Evolutionary conservation across 2,113 vertebrate genomes (phyloP).

Genomic region (Entomyzon cyanotis): DNA sequence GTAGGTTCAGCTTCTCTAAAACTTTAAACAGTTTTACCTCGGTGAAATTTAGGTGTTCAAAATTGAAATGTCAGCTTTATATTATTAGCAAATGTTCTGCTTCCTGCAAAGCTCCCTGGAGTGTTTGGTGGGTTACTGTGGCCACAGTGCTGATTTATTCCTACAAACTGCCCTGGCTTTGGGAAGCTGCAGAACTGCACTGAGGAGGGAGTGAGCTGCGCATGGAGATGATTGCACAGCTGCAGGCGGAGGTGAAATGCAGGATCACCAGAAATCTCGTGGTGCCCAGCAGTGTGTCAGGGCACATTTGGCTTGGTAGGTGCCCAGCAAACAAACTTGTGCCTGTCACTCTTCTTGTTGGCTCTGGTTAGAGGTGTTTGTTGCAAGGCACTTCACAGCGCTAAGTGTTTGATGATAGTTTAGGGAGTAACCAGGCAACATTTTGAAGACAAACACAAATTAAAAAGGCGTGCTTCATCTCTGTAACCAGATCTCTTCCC

Average conservation of each 20-base stretch:
- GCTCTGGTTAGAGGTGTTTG: not conserved
- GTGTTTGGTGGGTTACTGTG: not conserved
- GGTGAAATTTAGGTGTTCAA: not conserved
- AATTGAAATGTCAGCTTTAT: not conserved
- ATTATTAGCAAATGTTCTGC: not conserved
- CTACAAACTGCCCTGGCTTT: not conserved
- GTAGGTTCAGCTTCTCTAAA: not conserved
- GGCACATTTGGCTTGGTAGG: not conserved
- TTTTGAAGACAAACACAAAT: conserved; percentile 22
- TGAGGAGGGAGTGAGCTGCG: not conserved
- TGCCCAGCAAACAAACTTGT: conserved; percentile 21
- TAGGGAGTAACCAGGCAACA: conserved; percentile 57
- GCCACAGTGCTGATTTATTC: not conserved
- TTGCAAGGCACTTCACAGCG: not conserved
- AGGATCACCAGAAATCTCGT: not conserved
- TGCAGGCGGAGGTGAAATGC: not conserved
- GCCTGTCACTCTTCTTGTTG: conserved; percentile 32
- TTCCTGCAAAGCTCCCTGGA: not conserved
- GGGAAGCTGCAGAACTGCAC: not conserved
- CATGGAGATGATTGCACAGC: not conserved
- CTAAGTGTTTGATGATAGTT: conserved; percentile 28
- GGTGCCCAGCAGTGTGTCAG: not conserved
- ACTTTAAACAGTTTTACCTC: not conserved
- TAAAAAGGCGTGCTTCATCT: not conserved
- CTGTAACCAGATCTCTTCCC: conserved; percentile 1